A percentile compares a stretch with the other conserved stretches of the same genome.
Evolutionary conservation across 2,888 invertebrate species (phyloP).

Genomic region (Eilema sororculum): DNA sequence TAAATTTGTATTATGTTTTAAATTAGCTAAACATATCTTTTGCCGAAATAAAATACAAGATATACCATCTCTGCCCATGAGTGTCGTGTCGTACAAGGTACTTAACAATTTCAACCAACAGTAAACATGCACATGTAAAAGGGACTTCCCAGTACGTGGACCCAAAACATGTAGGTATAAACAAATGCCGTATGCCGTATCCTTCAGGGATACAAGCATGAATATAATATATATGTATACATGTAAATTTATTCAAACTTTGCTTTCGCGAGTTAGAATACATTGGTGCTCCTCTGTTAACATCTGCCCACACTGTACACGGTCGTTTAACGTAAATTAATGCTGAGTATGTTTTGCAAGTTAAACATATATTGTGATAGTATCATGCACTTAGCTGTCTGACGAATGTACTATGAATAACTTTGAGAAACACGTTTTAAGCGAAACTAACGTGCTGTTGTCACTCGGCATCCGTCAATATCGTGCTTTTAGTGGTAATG

Average conservation of each 20-base stretch:
- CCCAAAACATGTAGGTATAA: background rate
- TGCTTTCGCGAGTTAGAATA: background rate
- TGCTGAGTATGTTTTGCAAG: background rate
- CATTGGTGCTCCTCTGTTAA: background rate
- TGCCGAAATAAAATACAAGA: too few relatives aligned
- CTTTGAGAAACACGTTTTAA: background rate
- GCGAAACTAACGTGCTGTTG: background rate
- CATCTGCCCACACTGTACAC: background rate
- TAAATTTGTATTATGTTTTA: too few relatives aligned
- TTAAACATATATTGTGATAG: background rate
- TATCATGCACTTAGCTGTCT: background rate
- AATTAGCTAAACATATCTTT: too few relatives aligned
- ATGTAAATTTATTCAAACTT: conserved; percentile 1
- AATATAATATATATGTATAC: background rate
- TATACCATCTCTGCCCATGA: too few relatives aligned
- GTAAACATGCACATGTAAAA: too few relatives aligned
- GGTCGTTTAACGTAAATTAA: background rate
- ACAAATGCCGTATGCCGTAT: background rate
- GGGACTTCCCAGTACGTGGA: background rate
- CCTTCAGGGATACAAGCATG: background rate
- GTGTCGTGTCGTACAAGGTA: too few relatives aligned
- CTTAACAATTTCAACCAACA: too few relatives aligned
- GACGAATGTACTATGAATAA: background rate
- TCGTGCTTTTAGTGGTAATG: too few relatives aligned
- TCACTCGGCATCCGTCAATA: background rate